Base-by-base conservation (phyloP, 2,888 invertebrate genomes). In the Mythimna impura region DNA sequence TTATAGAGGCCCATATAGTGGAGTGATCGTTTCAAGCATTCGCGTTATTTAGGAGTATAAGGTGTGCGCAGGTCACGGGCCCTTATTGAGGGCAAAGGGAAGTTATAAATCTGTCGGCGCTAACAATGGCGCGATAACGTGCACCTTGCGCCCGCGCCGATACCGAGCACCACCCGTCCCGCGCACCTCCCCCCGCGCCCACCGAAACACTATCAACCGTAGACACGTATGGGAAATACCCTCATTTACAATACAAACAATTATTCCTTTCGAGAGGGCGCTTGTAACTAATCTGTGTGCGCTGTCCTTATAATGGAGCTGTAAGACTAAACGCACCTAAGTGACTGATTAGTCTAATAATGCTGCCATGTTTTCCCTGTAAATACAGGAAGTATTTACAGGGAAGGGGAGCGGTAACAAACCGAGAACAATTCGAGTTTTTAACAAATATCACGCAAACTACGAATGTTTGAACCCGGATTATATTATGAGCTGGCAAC, bases 41-140 rank as follows among this genome's bases (percentile, higher is more conserved):
- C 81, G 82, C 85, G 81, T 90, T 88, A 89, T 90, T 90, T 89
- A 90, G 89, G 87, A 91, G 87, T 88, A 82, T 89, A 89, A 91
- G 90, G 91, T 89, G 89, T 86, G 85, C 85, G 78, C 92, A 92
- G 95, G 94, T 96, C 95, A 93, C 92, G 94, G 93, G 94, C 95
- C 96, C 96, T 96, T 95, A 96, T 96, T 95, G 93, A 94, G 96
- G 96, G 91, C 96, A 95, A 95, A 94, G 94, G 96, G 96, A 96
- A 96, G 95, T 94, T 94, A 94, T 96, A 96, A 96, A 96, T 95
- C 96, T 96, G 94, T 95, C 94, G 94, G 91, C 92, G 94, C 91
- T 94, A 95, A 96, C 96, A 96, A 96, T 96, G 93, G 94, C 87
- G 93, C 95, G 96, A 96, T 96, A 96, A 95, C 91, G 92, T 91